Conservation (phyloP, 53 echinoderm and acorn worm genomes). For the Arbacia lixula region DNA sequence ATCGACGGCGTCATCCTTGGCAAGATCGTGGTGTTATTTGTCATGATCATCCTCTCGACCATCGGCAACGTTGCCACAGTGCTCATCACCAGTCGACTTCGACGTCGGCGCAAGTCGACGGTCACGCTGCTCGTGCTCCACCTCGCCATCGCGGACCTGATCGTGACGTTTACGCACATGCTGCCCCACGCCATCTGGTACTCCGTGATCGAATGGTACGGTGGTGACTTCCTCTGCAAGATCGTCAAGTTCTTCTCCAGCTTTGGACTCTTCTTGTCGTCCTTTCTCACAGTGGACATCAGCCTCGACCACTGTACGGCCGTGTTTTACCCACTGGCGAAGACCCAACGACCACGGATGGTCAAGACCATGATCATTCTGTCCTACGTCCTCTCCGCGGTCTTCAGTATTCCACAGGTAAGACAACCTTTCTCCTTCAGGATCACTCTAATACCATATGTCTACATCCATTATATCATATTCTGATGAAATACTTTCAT, state of each 20-base stretch:
- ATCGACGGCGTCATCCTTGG: conserved; percentile 31
- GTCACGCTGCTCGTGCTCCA: conserved; percentile 89
- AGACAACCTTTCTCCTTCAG: conserved; percentile 22
- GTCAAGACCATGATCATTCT: conserved; percentile 77
- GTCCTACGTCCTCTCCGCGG: conserved; percentile 73
- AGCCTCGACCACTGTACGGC: conserved; percentile 92
- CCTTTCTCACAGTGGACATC: conserved; percentile 95
- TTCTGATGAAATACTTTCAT: too few species aligned
- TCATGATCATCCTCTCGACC: conserved; percentile 88
- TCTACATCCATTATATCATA: too few species aligned
- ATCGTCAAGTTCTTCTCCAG: conserved; percentile 89
- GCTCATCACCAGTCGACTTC: conserved; percentile 76
- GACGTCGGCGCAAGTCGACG: conserved; percentile 90
- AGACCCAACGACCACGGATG: conserved; percentile 73
- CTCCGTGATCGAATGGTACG: conserved; percentile 74
- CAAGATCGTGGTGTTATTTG: conserved; percentile 54
- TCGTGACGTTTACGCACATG: conserved; percentile 94
- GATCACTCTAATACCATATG: neutral
- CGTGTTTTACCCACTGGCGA: conserved; percentile 82
- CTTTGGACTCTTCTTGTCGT: conserved; percentile 90
- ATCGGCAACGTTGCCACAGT: conserved; percentile 90
- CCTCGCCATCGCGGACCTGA: conserved; percentile 84
- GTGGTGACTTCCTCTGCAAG: conserved; percentile 85
- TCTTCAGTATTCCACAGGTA: conserved; percentile 99
- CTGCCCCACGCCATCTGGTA: conserved; percentile 88